A percentile compares a stretch with the other conserved stretches of the same genome.
phyloP scores from a whole-genome alignment of 1,140 invertebrate genomes.

The Eciton burchellii region DNA sequence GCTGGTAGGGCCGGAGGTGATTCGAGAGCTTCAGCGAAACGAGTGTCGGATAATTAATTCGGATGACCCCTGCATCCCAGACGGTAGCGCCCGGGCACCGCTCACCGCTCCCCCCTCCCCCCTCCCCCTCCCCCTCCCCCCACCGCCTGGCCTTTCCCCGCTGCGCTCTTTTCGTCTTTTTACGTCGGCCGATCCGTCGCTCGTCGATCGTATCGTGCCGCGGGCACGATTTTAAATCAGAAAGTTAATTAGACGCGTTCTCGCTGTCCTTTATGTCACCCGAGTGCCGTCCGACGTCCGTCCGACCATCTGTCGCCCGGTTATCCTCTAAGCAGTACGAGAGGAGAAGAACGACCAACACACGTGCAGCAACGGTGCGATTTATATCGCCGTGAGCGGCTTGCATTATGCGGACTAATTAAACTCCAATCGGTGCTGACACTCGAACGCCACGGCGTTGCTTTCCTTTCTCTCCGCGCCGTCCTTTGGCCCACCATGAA shows the following conservation, averaged over 20 bases:
- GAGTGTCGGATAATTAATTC: conserved; percentile 81
- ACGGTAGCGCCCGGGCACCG: conserved; percentile 54
- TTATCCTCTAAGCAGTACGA: conserved; percentile 42
- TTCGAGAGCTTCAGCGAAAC: conserved; percentile 67
- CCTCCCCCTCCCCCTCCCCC: too few species aligned
- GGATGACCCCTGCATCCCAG: conserved; percentile 73
- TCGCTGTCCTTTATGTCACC: conserved; percentile 78
- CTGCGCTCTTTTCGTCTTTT: conserved; percentile 22
- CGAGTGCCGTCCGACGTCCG: conserved; percentile 42
- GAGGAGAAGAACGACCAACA: conserved; percentile 4
- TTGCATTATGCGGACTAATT: conserved; percentile 81
- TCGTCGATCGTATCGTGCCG: conserved; percentile 78
- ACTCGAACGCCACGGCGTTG: conserved; percentile 56
- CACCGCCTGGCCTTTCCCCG: conserved; percentile 16
- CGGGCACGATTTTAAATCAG: conserved; percentile 80
- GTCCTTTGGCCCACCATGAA: background rate
- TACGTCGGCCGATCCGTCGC: conserved; percentile 35
- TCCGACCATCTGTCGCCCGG: conserved; percentile 28
- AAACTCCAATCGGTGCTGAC: conserved; percentile 78
- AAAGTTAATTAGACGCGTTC: conserved; percentile 82
- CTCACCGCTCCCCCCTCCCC: too few species aligned
- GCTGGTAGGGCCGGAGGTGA: conserved; percentile 3
- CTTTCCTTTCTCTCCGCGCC: conserved; percentile 58
- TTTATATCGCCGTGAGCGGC: conserved; percentile 57
- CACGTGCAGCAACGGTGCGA: conserved; percentile 3